A percentile compares a stretch with the other conserved stretches of the same genome.
These are phyloP conservation scores for Sepiola atlantica DNA, from an alignment of 2,888 invertebrate genomes.

Conservation along the genomic window DNA sequence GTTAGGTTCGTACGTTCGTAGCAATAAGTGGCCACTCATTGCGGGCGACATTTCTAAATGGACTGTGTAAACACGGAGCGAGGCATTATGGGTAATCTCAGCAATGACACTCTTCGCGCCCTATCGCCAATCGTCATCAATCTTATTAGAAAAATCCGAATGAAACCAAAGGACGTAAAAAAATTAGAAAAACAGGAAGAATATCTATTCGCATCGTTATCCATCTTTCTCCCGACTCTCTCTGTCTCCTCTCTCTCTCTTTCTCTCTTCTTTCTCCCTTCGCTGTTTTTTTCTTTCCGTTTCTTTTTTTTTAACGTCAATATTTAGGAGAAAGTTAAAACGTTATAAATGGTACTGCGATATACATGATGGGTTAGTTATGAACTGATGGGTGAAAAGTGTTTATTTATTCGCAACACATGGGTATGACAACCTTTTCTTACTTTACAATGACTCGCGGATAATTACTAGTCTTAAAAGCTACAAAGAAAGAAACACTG, in stretches of 20 bases:
- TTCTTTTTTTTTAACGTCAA: neutral
- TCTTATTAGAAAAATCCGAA: neutral
- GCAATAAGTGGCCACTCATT: neutral
- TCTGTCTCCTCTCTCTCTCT: neutral
- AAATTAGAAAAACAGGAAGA: no score
- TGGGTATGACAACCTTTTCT: neutral
- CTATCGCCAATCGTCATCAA: neutral
- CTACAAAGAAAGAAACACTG: no score
- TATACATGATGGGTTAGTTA: neutral
- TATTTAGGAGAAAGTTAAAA: neutral
- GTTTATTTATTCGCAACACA: neutral
- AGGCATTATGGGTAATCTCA: neutral
- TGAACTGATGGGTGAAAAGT: neutral
- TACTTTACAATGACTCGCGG: neutral
- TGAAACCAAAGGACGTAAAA: neutral
- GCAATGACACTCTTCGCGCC: neutral
- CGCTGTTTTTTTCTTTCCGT: neutral
- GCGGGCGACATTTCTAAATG: neutral
- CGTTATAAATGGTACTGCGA: neutral
- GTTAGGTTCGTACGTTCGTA: neutral
- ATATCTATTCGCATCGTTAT: no score
- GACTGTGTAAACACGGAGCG: neutral
- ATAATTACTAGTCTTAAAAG: no score
- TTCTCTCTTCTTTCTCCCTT: neutral
- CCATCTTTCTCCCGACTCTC: neutral